Conservation (phyloP, 2,797 vertebrate genomes). For the Bradypus variegatus region DNA sequence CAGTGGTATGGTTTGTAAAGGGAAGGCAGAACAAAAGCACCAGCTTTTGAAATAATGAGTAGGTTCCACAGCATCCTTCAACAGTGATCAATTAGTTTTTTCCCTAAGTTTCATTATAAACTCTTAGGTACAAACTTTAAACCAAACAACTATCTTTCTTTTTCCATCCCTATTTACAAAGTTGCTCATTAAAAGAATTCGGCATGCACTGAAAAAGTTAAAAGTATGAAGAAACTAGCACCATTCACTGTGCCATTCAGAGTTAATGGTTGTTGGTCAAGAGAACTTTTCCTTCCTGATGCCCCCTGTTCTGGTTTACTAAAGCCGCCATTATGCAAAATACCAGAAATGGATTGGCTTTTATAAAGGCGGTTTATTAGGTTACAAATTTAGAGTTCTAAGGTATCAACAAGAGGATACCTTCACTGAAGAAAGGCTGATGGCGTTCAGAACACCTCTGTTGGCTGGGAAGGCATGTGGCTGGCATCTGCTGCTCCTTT, state of each 20-base stretch:
- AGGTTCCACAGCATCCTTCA: not conserved
- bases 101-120: not conserved
- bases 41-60: not conserved
- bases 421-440: too few relatives aligned
- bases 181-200: not conserved
- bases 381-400: too few relatives aligned
- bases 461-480: too few relatives aligned
- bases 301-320: too few relatives aligned
- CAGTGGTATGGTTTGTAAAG: not conserved
- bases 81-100: not conserved
- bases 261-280: not conserved
- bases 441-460: too few relatives aligned
- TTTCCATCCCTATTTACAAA: slow-evolving; percentile 11
- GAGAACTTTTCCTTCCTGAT: not conserved
- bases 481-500: too few relatives aligned
- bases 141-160: not conserved
- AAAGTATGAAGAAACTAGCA: slow-evolving; percentile 7
- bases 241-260: not conserved
- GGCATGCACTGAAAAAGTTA: too few relatives aligned
- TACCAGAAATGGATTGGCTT: too few relatives aligned
- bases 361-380: too few relatives aligned
- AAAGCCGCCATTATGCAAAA: too few relatives aligned
- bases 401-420: too few relatives aligned
- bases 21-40: not conserved
- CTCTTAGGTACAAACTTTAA: not conserved